Evolutionary conservation across 2,113 vertebrate species (phyloP), one percentile per base, ranked within the genome.

Genomic region (Podocnemis expansa): DNA sequence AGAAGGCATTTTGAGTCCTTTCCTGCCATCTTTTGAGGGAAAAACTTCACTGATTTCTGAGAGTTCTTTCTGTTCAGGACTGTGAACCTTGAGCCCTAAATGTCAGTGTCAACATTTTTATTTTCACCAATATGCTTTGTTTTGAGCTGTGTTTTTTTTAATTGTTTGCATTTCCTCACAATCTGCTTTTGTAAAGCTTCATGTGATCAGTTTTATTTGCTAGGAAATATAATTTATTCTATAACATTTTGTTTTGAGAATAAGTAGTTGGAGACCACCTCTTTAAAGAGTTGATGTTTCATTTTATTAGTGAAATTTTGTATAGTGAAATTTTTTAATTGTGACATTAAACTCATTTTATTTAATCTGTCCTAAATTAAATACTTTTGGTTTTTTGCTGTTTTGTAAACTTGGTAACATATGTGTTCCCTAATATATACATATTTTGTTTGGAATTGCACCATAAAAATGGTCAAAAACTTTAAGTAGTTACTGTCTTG

Each of bases 301-400:
- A 27, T 51, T 31, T 49, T 75, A 91, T 78, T 73, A 63, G 96
- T 84, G 84, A 51, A n/a, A 27, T 89, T 90, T 91, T 89, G 56
- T 85, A 52, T 91, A 94, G 95, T 7, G 38, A 89, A 94, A 3
- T 89, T 45, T 55, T 54, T 70, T 5, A 2, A 60, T 76, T 88
- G 87, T 17, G 54, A 34, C 88, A 82, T 97, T 89, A 63, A 90
- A 90, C 88, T 93, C 13, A 54, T 97, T 97, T 94, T 91, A 96
- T 97, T 97, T 95, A 95, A 96, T 82, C 84, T 25, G 70, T 70
- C 60, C 85, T 84, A 91, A 97, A 95, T 97, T 87, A 95, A 96
- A 88, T 56, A 70, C 67, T 84, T 89, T 10, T 19, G 0, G 27
- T 11, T 79, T 80, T 82, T 3, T 6, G 29, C 45, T 91, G 88